These are phyloP conservation scores for Odontesthes bonariensis DNA, from an alignment of 2,113 vertebrate species.

Conservation along the genomic window DNA sequence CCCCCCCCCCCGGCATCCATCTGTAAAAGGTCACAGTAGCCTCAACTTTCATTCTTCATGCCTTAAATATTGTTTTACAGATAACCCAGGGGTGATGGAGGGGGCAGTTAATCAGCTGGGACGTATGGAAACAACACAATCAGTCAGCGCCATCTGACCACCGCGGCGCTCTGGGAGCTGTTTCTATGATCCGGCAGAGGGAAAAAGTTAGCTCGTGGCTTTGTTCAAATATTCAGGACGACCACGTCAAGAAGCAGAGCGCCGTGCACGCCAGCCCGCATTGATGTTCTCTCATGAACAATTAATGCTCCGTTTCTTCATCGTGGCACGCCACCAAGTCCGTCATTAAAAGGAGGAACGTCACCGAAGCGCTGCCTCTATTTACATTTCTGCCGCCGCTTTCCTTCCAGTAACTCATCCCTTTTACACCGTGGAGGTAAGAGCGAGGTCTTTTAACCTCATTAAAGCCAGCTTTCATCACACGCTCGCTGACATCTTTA, in stretches of 20 bases:
- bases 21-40: too few relatives aligned
- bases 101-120: too few relatives aligned
- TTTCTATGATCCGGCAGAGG: neutral
- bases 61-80: neutral
- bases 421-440: constrained; percentile 74
- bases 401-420: constrained; percentile 3
- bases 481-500: constrained; percentile 69
- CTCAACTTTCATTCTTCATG: neutral
- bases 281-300: constrained; percentile 54
- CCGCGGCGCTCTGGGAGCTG: constrained; percentile 1
- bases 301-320: constrained; percentile 56
- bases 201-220: neutral
- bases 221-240: constrained; percentile 61
- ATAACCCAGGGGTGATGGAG: too few relatives aligned
- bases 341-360: constrained; percentile 59
- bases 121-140: neutral
- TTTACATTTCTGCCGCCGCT: constrained; percentile 61
- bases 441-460: constrained; percentile 75
- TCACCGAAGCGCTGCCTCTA: constrained; percentile 49
- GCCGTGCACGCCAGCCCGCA: constrained; percentile 1
- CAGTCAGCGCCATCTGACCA: neutral
- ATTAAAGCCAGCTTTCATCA: constrained; percentile 81
- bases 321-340: constrained; percentile 74
- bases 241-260: neutral
- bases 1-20: too few relatives aligned